These are phyloP conservation scores for Dicyrtomina minuta DNA, from an alignment of 2,888 invertebrate species.

Conservation along the genomic window DNA sequence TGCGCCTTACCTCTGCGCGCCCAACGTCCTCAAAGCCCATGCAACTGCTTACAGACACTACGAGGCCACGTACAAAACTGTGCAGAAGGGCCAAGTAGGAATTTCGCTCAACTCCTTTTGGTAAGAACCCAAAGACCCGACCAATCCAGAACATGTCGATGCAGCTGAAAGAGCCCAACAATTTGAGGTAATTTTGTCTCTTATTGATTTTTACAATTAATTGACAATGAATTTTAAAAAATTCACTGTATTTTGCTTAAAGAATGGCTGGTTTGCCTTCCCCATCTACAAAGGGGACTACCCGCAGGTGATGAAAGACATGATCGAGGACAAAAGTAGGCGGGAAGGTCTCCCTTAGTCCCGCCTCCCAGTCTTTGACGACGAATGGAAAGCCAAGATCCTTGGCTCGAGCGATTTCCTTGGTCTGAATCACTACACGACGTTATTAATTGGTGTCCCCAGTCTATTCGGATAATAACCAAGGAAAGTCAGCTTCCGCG, in stretches of 20 bases:
- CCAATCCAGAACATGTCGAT: slow-evolving; percentile 27
- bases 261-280: slow-evolving; percentile 47
- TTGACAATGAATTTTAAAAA: too few relatives aligned
- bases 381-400: background rate
- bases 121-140: slow-evolving; percentile 40
- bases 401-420: slow-evolving; percentile 41
- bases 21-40: slow-evolving; percentile 67
- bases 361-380: slow-evolving; percentile 47
- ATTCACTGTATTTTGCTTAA: background rate
- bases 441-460: too few relatives aligned
- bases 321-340: slow-evolving; percentile 38
- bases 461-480: too few relatives aligned
- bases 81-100: slow-evolving; percentile 49
- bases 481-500: slow-evolving; percentile 40
- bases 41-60: slow-evolving; percentile 66
- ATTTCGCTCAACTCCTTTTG: slow-evolving; percentile 46
- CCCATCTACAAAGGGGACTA: slow-evolving; percentile 50
- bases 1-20: slow-evolving; percentile 65
- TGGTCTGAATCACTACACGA: slow-evolving; percentile 58
- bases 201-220: too few relatives aligned
- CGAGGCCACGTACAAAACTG: slow-evolving; percentile 60
- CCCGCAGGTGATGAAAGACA: slow-evolving; percentile 45
- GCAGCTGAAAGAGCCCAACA: slow-evolving; percentile 32
- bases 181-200: background rate
- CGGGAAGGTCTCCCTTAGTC: slow-evolving; percentile 41